Percentiles rank a stretch among this genome's conserved stretches.
phyloP scores from a whole-genome alignment of 2,888 invertebrate genomes.

The Trachelus stipa region DNA sequence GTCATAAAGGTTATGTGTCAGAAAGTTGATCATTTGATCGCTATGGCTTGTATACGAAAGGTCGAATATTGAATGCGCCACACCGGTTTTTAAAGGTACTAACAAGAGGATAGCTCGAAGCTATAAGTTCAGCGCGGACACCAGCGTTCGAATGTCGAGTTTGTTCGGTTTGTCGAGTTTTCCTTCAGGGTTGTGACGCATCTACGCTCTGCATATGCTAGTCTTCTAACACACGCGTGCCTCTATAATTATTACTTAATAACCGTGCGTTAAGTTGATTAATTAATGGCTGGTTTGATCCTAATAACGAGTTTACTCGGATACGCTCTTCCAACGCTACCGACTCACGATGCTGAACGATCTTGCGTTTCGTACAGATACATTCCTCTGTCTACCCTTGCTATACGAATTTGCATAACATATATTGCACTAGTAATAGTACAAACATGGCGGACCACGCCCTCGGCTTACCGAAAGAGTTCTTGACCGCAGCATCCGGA shows the following conservation, averaged over 20 bases:
- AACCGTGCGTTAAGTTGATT: slow-evolving; percentile 44
- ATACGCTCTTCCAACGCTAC: neutral
- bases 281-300: slow-evolving; percentile 39
- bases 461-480: slow-evolving; percentile 5
- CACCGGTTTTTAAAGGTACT: neutral
- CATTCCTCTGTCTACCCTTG: neutral
- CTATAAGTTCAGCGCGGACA: neutral
- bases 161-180: neutral
- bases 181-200: neutral
- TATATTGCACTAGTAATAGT: slow-evolving; percentile 1
- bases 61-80: neutral
- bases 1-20: neutral
- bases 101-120: neutral
- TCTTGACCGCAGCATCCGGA: neutral
- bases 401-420: neutral
- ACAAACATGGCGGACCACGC: neutral
- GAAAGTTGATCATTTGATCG: neutral
- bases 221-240: slow-evolving; percentile 23
- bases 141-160: neutral
- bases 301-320: slow-evolving; percentile 7
- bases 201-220: slow-evolving; percentile 31
- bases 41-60: neutral
- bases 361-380: neutral
- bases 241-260: slow-evolving; percentile 46
- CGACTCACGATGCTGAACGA: neutral